These are phyloP conservation scores for Megalops atlanticus DNA, from an alignment of 2,113 vertebrate genomes.

Conservation along the genomic window DNA sequence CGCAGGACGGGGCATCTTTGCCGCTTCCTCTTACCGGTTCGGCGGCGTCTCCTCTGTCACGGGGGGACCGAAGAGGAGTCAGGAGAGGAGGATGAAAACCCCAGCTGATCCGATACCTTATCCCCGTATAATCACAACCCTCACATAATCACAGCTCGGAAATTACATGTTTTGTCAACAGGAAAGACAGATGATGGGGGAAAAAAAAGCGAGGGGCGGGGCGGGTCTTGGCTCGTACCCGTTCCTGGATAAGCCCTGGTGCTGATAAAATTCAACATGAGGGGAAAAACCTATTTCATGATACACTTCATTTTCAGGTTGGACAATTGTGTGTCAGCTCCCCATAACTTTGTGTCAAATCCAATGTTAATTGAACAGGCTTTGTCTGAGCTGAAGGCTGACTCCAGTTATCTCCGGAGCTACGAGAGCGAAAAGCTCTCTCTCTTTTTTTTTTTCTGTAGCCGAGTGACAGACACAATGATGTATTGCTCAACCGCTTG, in stretches of 20 bases:
- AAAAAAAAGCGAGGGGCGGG: neutral
- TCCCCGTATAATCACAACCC: neutral
- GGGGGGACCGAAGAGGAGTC: neutral
- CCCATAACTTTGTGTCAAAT: neutral
- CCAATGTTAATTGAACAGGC: constrained; percentile 26
- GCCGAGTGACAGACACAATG: constrained; percentile 66
- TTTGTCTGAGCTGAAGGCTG: constrained; percentile 20
- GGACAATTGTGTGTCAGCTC: neutral
- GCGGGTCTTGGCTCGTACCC: neutral
- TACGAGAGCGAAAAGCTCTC: constrained; percentile 50
- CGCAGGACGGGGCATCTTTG: neutral
- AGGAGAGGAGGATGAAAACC: neutral
- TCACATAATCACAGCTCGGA: neutral
- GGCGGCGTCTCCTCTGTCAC: neutral
- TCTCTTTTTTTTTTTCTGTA: constrained; percentile 34
- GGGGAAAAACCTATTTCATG: neutral
- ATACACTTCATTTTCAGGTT: neutral
- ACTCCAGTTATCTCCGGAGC: constrained; percentile 24
- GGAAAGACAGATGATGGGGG: neutral
- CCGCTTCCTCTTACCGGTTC: constrained; percentile 35
- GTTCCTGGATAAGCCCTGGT: neutral
- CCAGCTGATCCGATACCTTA: neutral
- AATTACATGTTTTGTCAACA: neutral
- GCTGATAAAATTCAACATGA: constrained; percentile 2
- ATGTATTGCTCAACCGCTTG: constrained; percentile 67